phyloP scores from a whole-genome alignment of 2,797 vertebrate genomes.

The Gorsachius magnificus region DNA sequence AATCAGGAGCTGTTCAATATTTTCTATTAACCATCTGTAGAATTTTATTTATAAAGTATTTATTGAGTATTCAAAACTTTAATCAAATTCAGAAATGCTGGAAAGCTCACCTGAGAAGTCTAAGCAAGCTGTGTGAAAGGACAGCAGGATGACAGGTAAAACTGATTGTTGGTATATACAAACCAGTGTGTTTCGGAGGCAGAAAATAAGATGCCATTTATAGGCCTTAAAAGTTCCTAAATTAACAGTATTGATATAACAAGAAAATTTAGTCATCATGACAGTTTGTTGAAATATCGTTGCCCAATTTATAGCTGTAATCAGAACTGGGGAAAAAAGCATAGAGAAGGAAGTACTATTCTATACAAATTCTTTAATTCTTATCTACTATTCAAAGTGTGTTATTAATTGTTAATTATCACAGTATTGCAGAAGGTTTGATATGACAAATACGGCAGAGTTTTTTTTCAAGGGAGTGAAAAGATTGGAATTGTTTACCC shows the following conservation, averaged over 20 bases:
- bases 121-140: not conserved
- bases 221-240: not conserved
- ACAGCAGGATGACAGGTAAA: not conserved
- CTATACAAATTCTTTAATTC: not conserved
- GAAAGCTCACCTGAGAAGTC: not conserved
- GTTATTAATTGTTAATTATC: not conserved
- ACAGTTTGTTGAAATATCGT: not conserved
- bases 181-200: not conserved
- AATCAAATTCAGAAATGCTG: not conserved
- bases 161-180: not conserved
- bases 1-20: not conserved
- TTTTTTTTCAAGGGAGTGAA: not conserved
- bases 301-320: not conserved
- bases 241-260: not conserved
- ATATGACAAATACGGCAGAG: not conserved
- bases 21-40: not conserved
- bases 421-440: not conserved
- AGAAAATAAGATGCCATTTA: not conserved
- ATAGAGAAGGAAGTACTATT: not conserved
- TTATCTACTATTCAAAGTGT: not conserved
- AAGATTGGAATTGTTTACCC: not conserved
- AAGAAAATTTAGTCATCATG: not conserved
- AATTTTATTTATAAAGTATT: not conserved
- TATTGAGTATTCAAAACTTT: not conserved
- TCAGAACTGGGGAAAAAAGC: not conserved